Base-by-base conservation (phyloP, 1,140 invertebrate species). In the Whitmania pigra region DNA sequence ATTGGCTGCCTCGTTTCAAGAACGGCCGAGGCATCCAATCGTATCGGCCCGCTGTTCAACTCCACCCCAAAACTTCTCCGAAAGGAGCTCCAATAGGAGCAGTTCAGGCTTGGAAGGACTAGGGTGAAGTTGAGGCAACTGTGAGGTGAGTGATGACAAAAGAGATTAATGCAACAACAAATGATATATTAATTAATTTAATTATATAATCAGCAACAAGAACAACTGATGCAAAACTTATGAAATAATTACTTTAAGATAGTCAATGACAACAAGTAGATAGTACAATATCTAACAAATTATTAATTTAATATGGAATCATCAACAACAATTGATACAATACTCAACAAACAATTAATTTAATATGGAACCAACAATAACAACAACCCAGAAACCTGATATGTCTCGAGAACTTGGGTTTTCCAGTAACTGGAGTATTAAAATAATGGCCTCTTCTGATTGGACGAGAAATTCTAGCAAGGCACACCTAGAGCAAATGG, bases 21-120 rank as follows among this genome's bases (percentile, higher is more conserved):
- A n/a, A 18, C 57, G 1, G 29, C 22, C 9, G 57, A 63, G 31
- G 76, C 69, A 36, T 77, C 76, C 40, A 83, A 75, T 53, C 78
- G 76, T 57, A 92, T 93, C 25, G 90, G 85, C 20, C 89, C 90
- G 0, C 92, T 92, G n/a, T 89, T 87, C 53, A 97, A 85, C 79
- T 97, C 90, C 72, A 94, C 90, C 0, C 96, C 96, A 75, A 92
- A 87, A 78, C 96, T 92, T 86, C 94, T 91, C 0, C 93, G 91
- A 78, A 93, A 96, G 0, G 94, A 98, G 88, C 96, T 94, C 94
- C 94, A 98, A 83, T 99, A 98, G 78, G 89, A 91, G 17, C 97
- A 90, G 82, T 93, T 90, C 77, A 97, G 91, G 74, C 89, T 88
- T 78, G 94, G 93, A 54, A 96, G 85, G 0, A 88, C 89, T 49